Conservation (phyloP, 2,888 invertebrate genomes). For the Listrodromus nycthemerus region DNA sequence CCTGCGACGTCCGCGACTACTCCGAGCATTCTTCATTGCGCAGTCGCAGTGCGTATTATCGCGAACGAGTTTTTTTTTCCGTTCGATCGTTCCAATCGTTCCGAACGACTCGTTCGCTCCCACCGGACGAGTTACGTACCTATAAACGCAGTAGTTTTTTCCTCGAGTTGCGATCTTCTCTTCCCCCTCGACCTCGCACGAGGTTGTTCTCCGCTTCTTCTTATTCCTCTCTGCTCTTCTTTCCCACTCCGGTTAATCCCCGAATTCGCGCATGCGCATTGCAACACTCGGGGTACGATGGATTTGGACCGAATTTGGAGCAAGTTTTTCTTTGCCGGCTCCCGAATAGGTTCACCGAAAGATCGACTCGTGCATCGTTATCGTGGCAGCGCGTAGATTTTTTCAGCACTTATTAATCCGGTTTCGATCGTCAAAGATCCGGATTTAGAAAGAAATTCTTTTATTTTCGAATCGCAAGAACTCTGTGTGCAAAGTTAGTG, state of each 20-base stretch:
- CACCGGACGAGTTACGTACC: conserved; percentile 49
- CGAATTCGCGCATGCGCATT: conserved; percentile 27
- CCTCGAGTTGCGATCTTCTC: conserved; percentile 33
- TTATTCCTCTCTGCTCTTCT: background rate
- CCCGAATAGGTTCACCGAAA: background rate
- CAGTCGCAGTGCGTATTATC: conserved; percentile 46
- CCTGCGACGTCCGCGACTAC: background rate
- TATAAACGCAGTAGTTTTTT: conserved; percentile 44
- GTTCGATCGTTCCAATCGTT: conserved; percentile 6
- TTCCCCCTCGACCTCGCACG: conserved; percentile 9
- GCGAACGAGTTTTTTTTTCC: conserved; percentile 46
- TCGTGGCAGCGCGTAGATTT: too few species aligned
- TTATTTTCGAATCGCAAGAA: background rate
- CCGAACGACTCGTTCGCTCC: conserved; percentile 38
- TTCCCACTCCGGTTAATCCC: conserved; percentile 8
- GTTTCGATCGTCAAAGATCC: too few species aligned
- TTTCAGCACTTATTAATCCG: too few species aligned
- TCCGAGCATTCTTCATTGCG: conserved; percentile 38
- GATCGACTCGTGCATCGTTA: background rate
- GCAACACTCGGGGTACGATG: background rate
- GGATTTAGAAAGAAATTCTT: background rate
- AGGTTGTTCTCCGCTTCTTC: conserved; percentile 13
- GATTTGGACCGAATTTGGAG: background rate
- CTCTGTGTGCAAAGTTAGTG: background rate
- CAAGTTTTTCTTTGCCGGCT: background rate